A percentile compares a stretch with the other conserved stretches of the same genome.
Conservation (phyloP, 2,113 vertebrate species). For the Cebus imitator region DNA sequence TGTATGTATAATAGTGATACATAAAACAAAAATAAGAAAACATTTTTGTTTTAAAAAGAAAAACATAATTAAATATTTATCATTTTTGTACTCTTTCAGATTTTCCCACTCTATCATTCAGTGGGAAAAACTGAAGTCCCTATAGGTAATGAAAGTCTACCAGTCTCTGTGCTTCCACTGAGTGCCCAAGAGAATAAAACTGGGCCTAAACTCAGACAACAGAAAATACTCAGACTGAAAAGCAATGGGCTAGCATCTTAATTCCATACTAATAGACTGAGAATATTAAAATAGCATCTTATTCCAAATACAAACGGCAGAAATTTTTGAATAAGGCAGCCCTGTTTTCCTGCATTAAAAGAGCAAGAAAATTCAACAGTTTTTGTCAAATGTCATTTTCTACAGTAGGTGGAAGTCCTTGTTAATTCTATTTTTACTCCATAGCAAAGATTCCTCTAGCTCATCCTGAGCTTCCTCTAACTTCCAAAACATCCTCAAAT, state of each 20-base stretch:
- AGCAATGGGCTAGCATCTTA: not conserved
- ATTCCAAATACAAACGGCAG: not conserved
- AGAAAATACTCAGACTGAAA: not conserved
- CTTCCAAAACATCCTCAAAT: not conserved
- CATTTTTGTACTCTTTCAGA: slow-evolving; percentile 6
- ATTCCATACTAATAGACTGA: not conserved
- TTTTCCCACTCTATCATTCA: not conserved
- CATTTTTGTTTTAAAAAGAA: slow-evolving; percentile 11
- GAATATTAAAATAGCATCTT: not conserved
- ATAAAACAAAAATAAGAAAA: not conserved
- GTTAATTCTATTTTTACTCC: not conserved
- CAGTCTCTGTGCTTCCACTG: not conserved
- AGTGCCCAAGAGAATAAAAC: not conserved
- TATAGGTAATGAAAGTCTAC: not conserved
- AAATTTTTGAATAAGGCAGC: not conserved
- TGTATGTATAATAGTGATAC: not conserved
- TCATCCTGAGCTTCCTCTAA: not conserved
- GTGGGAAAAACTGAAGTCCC: not conserved
- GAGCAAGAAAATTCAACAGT: not conserved
- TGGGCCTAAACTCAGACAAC: not conserved
- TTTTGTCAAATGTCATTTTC: not conserved
- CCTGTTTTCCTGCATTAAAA: not conserved
- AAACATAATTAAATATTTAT: not conserved
- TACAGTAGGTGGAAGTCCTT: not conserved
- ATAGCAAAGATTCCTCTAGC: not conserved